phyloP scores from a whole-genome alignment of 2,113 vertebrate species.

The Egretta garzetta region DNA sequence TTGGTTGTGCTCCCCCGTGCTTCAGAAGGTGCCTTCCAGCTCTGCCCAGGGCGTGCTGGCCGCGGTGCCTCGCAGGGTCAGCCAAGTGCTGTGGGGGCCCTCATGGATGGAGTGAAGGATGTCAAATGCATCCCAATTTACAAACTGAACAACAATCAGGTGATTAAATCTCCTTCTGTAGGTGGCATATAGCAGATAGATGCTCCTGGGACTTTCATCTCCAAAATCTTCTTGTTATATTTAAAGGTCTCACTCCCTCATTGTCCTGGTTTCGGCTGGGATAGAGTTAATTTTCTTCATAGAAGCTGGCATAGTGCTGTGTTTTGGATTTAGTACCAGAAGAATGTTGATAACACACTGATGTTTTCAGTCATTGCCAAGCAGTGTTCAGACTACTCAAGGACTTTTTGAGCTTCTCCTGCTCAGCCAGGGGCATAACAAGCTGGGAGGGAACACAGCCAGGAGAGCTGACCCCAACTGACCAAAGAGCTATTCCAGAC shows the following conservation, averaged over 20 bases:
- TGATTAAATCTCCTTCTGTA: not conserved
- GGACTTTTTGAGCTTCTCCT: too few relatives aligned
- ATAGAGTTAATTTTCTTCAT: too few relatives aligned
- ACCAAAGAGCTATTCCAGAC: too few relatives aligned
- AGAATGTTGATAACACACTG: too few relatives aligned
- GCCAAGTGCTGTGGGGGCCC: accelerated
- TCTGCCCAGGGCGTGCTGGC: not conserved
- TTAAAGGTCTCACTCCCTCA: not conserved
- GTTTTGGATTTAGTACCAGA: too few relatives aligned
- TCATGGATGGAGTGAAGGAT: accelerated
- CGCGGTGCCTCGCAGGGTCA: accelerated
- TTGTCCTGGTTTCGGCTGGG: too few relatives aligned
- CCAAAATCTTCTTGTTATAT: not conserved
- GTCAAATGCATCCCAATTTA: not conserved
- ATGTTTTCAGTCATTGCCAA: too few relatives aligned
- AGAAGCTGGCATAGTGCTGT: too few relatives aligned
- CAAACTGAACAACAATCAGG: not conserved
- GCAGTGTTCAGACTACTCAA: too few relatives aligned
- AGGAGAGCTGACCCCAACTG: too few relatives aligned
- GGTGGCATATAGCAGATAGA: not conserved
- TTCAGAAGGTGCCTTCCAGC: not conserved
- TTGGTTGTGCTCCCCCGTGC: accelerated
- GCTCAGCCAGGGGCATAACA: too few relatives aligned
- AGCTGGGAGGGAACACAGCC: too few relatives aligned
- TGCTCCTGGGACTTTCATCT: not conserved